Evolutionary conservation across 1,140 invertebrate species (phyloP), one percentile per base, ranked within the genome.

Genomic region (Hypsibius dujardini): DNA sequence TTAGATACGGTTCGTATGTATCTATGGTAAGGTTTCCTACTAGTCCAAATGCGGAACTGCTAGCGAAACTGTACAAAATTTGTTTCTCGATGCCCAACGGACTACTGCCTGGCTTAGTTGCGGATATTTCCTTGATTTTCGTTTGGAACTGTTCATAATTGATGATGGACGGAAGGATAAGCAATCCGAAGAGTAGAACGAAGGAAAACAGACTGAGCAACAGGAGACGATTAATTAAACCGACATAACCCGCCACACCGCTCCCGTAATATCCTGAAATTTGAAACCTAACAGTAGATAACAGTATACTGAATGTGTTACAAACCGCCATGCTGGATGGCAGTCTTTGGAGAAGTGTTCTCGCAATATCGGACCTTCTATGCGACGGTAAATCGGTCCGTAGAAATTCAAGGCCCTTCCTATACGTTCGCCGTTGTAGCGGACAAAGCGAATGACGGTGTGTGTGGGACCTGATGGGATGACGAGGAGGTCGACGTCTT

Each of bases 141-240:
- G 7, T 7, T n/a, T 56, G 50, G 50, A 12, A 56, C 7, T n/a
- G 50, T 7, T 12, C 7, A n/a, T 56, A 7, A n/a, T 56, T 56
- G 7, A 56, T n/a, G n/a, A 56, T 56, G 50, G 50, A 12, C 50
- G 50, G 50, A 7, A n/a, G 7, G 7, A 56, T 56, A n/a, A 56
- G n/a, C 50, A 56, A n/a, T 12, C 50, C 50, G 50, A 7, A 7
- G 7, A 56, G 7, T n/a, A 56, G 50, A 7, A 56, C 50, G 50
- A 56, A 56, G 7, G n/a, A 12, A n/a, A n/a, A 12, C 7, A 56
- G 7, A 56, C 50, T 56, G 50, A 56, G 7, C 50, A 56, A n/a
- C 50, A 56, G 50, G 7, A 56, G 50, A 56, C 50, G 50, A n/a
- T 56, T 56, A n/a, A 56, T 56, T 56, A 56, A 56, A n/a, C 7